Percentiles rank a stretch among this genome's conserved stretches.
Conservation (phyloP, 2,797 vertebrate genomes). For the Sebastes taczanowskii region DNA sequence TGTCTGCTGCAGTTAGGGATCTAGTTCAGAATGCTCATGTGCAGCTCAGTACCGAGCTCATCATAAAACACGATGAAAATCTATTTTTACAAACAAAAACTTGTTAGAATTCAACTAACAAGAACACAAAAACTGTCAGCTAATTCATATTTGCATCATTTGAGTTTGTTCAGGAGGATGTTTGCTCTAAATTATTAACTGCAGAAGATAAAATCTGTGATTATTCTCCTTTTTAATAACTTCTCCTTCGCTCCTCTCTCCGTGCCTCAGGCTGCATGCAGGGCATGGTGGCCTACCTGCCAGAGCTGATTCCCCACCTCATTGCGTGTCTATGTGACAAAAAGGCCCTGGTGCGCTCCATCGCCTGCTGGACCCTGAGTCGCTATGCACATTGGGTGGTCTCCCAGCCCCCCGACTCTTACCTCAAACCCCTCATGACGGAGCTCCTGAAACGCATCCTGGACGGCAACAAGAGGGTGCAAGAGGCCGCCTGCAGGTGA, state of each 20-base stretch:
- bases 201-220: neutral
- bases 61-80: too few species aligned
- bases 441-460: conserved; percentile 95
- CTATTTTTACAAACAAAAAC: too few species aligned
- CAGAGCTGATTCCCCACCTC: conserved; percentile 93
- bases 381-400: conserved; percentile 98
- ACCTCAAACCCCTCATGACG: conserved; percentile 95
- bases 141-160: too few species aligned
- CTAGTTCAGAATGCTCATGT: too few species aligned
- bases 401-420: conserved; percentile 89
- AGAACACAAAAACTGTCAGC: too few species aligned
- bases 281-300: conserved; percentile 94
- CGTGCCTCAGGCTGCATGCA: conserved; percentile 89
- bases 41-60: too few species aligned
- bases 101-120: too few species aligned
- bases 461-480: conserved; percentile 94
- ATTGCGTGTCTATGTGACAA: conserved; percentile 93
- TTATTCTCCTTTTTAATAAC: neutral
- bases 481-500: conserved; percentile 95
- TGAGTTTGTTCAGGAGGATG: neutral
- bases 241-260: neutral
- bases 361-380: conserved; percentile 96
- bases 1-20: too few species aligned
- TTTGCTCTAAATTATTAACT: neutral
- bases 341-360: conserved; percentile 94